A percentile compares a stretch with the other conserved stretches of the same genome.
phyloP scores from a whole-genome alignment of 2,797 vertebrate species.

The Tangara arthus region DNA sequence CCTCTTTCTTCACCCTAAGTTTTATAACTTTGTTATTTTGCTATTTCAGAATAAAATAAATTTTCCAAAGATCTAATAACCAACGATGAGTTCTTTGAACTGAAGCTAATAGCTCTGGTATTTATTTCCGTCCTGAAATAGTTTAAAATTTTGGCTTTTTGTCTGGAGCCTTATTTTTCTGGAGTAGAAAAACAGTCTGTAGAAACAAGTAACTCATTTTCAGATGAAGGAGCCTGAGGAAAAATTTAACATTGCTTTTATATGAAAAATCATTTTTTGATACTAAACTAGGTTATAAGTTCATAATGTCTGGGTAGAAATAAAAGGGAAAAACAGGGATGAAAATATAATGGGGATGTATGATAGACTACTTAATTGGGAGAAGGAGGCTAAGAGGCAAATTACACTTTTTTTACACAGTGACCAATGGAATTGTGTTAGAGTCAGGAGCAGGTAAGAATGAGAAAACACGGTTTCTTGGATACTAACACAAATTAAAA shows the following conservation, averaged over 20 bases:
- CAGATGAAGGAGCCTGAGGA: neutral
- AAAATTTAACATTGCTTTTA: neutral
- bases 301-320: neutral
- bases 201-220: neutral
- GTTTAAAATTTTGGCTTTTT: conserved; percentile 65
- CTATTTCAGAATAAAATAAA: conserved; percentile 64
- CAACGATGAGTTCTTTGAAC: conserved; percentile 53
- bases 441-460: neutral
- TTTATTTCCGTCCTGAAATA: conserved; percentile 67
- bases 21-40: conserved; percentile 13
- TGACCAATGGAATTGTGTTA: neutral
- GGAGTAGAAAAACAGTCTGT: neutral
- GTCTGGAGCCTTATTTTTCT: conserved; percentile 16
- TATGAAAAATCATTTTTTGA: neutral
- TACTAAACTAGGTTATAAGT: neutral
- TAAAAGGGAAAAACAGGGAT: neutral
- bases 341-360: neutral
- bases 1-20: neutral
- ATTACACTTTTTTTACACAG: neutral
- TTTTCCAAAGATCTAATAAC: conserved; percentile 59
- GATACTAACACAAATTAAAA: neutral
- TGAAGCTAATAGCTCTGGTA: conserved; percentile 61
- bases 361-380: neutral
- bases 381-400: neutral
- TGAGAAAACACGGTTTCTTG: neutral